These are phyloP conservation scores for Empis livida DNA, from an alignment of 2,888 invertebrate species.

Conservation along the genomic window DNA sequence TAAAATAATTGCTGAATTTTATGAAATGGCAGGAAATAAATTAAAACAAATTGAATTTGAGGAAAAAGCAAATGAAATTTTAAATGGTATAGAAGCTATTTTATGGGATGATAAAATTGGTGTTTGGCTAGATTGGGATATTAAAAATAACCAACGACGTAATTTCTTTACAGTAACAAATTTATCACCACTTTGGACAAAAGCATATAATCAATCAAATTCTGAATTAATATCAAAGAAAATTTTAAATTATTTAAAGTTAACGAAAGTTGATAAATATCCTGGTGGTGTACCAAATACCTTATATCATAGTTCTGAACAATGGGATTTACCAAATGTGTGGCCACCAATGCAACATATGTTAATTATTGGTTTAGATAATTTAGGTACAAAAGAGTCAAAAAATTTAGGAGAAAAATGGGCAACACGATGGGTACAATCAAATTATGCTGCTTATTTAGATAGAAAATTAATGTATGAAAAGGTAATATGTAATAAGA, in stretches of 20 bases:
- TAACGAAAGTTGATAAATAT: slow-evolving; percentile 42
- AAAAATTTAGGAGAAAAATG: slow-evolving; percentile 49
- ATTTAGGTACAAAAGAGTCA: slow-evolving; percentile 48
- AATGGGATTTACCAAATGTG: slow-evolving; percentile 81
- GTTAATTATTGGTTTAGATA: slow-evolving; percentile 56
- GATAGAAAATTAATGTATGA: slow-evolving; percentile 60
- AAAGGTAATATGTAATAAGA: slow-evolving; percentile 53
- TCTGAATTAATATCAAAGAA: slow-evolving; percentile 42
- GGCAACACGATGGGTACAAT: slow-evolving; percentile 60
- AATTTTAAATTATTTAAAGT: slow-evolving; percentile 52
- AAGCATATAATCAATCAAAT: slow-evolving; percentile 45
- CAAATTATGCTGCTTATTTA: slow-evolving; percentile 57
- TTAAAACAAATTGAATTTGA: slow-evolving; percentile 44
- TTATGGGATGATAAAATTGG: slow-evolving; percentile 75
- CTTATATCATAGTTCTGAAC: slow-evolving; percentile 57
- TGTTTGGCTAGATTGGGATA: slow-evolving; percentile 70
- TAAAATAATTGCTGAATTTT: slow-evolving; percentile 50
- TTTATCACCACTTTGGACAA: slow-evolving; percentile 64
- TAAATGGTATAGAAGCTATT: slow-evolving; percentile 38
- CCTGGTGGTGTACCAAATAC: slow-evolving; percentile 66
- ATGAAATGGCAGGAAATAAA: slow-evolving; percentile 40
- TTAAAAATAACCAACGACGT: slow-evolving; percentile 45
- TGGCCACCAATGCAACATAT: slow-evolving; percentile 82
- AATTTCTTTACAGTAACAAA: slow-evolving; percentile 65
- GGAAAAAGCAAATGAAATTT: slow-evolving; percentile 43